Evolutionary conservation across 2,797 vertebrate genomes (phyloP), one percentile per base, ranked within the genome.

Genomic region (Stomatorhinus walkeri): DNA sequence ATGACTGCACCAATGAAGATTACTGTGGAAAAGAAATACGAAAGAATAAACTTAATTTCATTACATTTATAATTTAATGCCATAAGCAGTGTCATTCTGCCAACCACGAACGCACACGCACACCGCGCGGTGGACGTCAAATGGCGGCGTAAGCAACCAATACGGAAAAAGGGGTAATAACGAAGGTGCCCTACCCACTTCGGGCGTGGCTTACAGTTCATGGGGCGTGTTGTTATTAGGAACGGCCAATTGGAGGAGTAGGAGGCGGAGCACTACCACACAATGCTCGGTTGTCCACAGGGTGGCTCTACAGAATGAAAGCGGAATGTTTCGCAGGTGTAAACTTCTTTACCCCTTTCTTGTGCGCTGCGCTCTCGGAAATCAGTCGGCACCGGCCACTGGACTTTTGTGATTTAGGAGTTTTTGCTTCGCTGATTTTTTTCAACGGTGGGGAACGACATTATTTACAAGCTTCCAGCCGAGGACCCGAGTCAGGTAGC

Each of bases 241-340:
- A 1, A 49, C 24, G 52, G 10, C 91, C 87, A 90, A 90, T 92
- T 32, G 2, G 0, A 76, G 56, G 0, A 68, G 0, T 10, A 28
- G 49, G 90, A 90, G 95, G 94, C 92, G 94, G 93, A 90, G 92
- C 56, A 87, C 90, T 52, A 10, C 5, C 76, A 54, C 89, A 24
- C 51, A 54, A 84, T 16, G 85, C 85, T 88, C 87, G 72, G 59
- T 68, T 64, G 85, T 43, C 9, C 4, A 22, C 90, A 68, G 88
- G 40, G 51, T 22, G 19, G 68, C 61, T 24, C 7, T 88, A 22
- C 85, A 88, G 87, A 87, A 91, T 87, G 87, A 88, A 87, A 64
- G 87, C 52, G 32, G 61, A 72, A 88, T 81, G 12, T 72, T 72
- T 40, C 87, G 92, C 94, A 95, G 94, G 95, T 95, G 93, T 90